Evolutionary conservation across 2,797 vertebrate genomes (phyloP).

Genomic region (Rhabdomys pumilio): DNA sequence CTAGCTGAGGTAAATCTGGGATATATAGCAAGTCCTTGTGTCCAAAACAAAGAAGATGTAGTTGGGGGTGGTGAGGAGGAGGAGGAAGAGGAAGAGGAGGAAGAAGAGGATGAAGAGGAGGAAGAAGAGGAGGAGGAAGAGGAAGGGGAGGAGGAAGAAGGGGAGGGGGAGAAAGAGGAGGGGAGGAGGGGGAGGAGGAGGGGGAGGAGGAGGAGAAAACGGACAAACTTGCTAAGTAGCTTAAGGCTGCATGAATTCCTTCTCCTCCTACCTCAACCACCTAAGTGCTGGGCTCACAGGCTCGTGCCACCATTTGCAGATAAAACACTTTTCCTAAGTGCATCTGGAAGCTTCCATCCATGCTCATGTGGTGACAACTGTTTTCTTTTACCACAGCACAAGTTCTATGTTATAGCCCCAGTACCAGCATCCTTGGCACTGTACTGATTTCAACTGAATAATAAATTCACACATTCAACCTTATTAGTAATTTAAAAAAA

Average conservation of each 20-base stretch:
- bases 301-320: not conserved
- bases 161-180: no score
- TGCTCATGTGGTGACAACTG: not conserved
- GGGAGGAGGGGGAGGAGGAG: no score
- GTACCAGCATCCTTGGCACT: not conserved
- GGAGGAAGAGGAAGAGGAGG: rapidly evolving
- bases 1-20: not conserved
- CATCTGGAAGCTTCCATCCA: not conserved
- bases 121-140: no score
- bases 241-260: not conserved
- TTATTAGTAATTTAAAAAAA: not conserved
- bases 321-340: not conserved
- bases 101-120: no score
- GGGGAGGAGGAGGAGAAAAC: no score
- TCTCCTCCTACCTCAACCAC: not conserved
- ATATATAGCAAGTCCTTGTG: not conserved
- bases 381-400: not conserved
- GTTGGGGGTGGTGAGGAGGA: no score
- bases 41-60: not conserved
- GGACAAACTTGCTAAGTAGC: not conserved
- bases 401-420: not conserved
- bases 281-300: not conserved
- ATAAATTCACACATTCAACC: slow-evolving; percentile 40
- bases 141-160: no score
- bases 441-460: slow-evolving; percentile 33